These are phyloP conservation scores for Rhabdomys dilectus DNA, from an alignment of 2,113 vertebrate genomes.

Conservation along the genomic window DNA sequence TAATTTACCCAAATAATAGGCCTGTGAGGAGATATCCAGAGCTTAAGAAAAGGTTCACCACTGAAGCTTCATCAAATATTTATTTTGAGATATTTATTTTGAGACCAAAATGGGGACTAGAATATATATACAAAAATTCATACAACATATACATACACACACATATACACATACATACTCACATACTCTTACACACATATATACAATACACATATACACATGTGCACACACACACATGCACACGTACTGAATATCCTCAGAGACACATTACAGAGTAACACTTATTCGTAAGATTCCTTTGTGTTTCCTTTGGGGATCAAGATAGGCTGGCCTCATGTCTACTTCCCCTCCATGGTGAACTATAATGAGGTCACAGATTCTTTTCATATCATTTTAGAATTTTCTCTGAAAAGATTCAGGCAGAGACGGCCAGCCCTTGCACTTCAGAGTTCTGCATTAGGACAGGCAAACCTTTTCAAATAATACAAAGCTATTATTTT, in stretches of 20 bases:
- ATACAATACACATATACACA: background rate
- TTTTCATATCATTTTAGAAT: conserved; percentile 36
- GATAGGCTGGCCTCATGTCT: background rate
- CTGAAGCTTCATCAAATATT: conserved; percentile 23
- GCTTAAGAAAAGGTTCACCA: background rate
- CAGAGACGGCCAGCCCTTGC: background rate
- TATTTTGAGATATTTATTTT: conserved; percentile 27
- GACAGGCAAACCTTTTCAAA: conserved; percentile 16
- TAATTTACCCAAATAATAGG: background rate
- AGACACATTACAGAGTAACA: background rate
- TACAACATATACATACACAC: background rate
- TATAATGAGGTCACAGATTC: conserved; percentile 27
- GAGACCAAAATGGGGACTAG: background rate
- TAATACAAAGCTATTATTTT: background rate
- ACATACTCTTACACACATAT: background rate
- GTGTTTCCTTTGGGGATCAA: background rate
- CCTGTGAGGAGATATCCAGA: background rate
- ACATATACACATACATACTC: background rate
- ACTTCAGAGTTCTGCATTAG: conserved; percentile 23
- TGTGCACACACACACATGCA: background rate
- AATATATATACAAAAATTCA: background rate
- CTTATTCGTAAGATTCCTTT: background rate
- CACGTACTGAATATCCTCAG: background rate
- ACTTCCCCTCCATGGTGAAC: background rate
- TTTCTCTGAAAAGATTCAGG: conserved; percentile 46